Conservation (phyloP, 2,888 invertebrate species). For the Drosophila hawaiiensis region DNA sequence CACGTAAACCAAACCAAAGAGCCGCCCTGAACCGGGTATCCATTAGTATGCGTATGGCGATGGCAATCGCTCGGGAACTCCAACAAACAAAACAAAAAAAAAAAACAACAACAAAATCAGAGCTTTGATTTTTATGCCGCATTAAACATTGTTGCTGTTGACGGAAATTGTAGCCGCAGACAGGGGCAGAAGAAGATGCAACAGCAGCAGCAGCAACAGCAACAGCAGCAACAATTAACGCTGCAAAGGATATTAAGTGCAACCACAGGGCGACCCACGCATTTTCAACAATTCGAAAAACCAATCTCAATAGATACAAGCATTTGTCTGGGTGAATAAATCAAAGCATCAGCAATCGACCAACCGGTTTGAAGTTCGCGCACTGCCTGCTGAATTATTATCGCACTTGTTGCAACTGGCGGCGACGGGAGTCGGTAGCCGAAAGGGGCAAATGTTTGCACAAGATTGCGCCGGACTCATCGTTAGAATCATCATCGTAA, state of each 20-base stretch:
- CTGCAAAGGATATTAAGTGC: conserved; percentile 21
- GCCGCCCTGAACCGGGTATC: conserved; percentile 21
- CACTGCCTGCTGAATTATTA: conserved; percentile 1
- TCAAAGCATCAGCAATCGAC: background rate
- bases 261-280: conserved; percentile 22
- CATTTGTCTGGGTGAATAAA: conserved; percentile 2
- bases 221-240: conserved; percentile 25
- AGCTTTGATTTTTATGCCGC: conserved; percentile 17
- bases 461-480: conserved; percentile 14
- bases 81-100: conserved; percentile 9
- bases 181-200: background rate
- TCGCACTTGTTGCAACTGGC: conserved; percentile 8
- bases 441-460: conserved; percentile 8
- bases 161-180: conserved; percentile 31
- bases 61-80: conserved; percentile 40
- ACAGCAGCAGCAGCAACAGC: conserved; percentile 15
- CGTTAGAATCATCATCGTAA: no score
- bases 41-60: conserved; percentile 49
- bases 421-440: background rate
- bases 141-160: conserved; percentile 33
- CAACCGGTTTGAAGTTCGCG: conserved; percentile 15
- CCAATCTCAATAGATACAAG: conserved; percentile 8
- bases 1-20: conserved; percentile 54
- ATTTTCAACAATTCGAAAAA: background rate
- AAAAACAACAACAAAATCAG: background rate